Evolutionary conservation across 2,888 invertebrate species (phyloP).

Genomic region (Brenthis ino): DNA sequence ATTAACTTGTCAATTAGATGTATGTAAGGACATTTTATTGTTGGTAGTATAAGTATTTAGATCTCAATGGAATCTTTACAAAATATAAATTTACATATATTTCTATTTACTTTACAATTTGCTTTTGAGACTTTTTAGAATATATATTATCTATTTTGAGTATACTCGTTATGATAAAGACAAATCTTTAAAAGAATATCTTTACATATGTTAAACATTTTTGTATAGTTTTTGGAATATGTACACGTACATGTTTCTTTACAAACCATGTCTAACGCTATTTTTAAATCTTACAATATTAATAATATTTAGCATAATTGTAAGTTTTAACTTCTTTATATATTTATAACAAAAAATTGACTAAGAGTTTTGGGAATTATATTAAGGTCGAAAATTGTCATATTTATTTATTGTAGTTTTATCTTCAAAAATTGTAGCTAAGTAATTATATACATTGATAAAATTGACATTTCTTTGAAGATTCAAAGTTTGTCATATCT

Average conservation of each 20-base stretch:
- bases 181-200: not conserved
- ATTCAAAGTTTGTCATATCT: too few relatives aligned
- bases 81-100: not conserved
- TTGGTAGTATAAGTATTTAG: not conserved
- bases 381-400: too few relatives aligned
- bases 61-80: conserved; percentile 5
- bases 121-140: not conserved
- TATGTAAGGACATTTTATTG: not conserved
- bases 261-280: too few relatives aligned
- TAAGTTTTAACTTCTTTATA: too few relatives aligned
- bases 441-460: too few relatives aligned
- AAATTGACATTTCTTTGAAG: too few relatives aligned
- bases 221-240: not conserved
- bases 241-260: not conserved
- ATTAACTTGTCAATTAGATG: not conserved
- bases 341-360: too few relatives aligned
- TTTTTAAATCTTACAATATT: too few relatives aligned
- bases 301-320: too few relatives aligned
- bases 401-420: too few relatives aligned
- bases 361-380: too few relatives aligned
- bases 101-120: not conserved
- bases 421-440: too few relatives aligned
- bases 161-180: not conserved
- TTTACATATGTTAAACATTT: not conserved
- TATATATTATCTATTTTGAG: not conserved